Conservation (phyloP, 2,113 vertebrate species). For the Camelus dromedarius region DNA sequence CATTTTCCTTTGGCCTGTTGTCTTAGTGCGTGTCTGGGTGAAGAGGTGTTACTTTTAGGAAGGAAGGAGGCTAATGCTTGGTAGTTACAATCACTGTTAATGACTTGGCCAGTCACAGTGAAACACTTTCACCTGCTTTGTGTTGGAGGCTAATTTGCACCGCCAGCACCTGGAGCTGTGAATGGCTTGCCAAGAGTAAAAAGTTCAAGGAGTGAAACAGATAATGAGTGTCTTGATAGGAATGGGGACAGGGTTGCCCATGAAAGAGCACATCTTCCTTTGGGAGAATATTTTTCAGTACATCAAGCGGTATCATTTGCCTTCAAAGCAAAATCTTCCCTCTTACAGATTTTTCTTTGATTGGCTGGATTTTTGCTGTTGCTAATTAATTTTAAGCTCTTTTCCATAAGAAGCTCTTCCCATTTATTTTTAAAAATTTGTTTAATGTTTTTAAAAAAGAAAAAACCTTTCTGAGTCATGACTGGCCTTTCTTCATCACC, state of each 20-base stretch:
- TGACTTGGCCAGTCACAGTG: not conserved
- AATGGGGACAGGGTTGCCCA: not conserved
- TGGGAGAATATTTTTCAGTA: not conserved
- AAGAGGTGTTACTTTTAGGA: not conserved
- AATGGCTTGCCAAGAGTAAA: not conserved
- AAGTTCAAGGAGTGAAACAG: not conserved
- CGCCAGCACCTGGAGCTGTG: not conserved
- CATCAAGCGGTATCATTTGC: not conserved
- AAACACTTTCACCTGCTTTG: not conserved
- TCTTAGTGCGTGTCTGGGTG: not conserved
- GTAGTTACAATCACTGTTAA: fast-evolving
- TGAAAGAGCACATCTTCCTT: not conserved
- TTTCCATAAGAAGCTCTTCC: not conserved
- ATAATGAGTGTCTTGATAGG: not conserved
- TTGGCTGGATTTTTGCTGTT: conserved; percentile 51
- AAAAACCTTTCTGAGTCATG: not conserved
- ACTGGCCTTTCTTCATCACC: not conserved
- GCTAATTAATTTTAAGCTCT: conserved; percentile 46
- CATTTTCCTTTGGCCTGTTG: not conserved
- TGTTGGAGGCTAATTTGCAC: not conserved
- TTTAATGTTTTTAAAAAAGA: not conserved
- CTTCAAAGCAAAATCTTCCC: not conserved
- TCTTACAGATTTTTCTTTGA: not conserved
- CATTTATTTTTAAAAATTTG: not conserved
- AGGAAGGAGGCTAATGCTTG: not conserved